phyloP scores from a whole-genome alignment of 2,797 vertebrate genomes.

The Danio tinwini region DNA sequence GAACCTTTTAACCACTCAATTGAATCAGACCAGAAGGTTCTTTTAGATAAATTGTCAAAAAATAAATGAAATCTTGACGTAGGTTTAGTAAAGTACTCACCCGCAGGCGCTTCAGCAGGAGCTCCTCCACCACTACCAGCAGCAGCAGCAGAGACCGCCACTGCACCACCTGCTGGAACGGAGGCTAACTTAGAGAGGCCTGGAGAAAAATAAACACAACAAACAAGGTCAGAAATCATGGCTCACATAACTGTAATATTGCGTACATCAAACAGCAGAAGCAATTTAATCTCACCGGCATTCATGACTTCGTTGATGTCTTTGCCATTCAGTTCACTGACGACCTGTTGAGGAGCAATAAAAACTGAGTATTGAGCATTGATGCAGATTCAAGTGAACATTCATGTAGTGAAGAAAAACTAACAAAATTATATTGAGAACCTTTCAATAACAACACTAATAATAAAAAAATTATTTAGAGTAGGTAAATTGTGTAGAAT shows the following conservation, averaged over 20 bases:
- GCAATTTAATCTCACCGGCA: conserved; percentile 70
- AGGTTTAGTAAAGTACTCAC: conserved; percentile 56
- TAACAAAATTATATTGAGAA: not conserved
- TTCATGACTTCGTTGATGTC: conserved; percentile 86
- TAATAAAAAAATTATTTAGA: too few species aligned
- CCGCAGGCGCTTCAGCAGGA: conserved; percentile 76
- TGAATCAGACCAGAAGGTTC: too few species aligned
- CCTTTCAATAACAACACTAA: not conserved
- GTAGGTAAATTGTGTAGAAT: too few species aligned
- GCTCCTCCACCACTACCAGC: conserved; percentile 64
- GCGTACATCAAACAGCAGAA: not conserved
- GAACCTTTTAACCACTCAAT: too few species aligned
- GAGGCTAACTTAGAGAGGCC: conserved; percentile 85
- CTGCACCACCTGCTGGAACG: conserved; percentile 84
- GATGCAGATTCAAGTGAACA: too few species aligned
- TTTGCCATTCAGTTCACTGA: conserved; percentile 82
- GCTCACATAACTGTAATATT: not conserved
- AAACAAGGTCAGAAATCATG: not conserved
- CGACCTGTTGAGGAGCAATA: conserved; percentile 70
- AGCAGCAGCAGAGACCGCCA: conserved; percentile 72
- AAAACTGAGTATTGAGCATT: not conserved
- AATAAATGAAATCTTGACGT: too few species aligned
- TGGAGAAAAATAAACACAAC: conserved; percentile 47
- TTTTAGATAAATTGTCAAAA: too few species aligned
- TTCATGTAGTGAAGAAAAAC: not conserved